Evolutionary conservation across 2,113 vertebrate genomes (phyloP).

Genomic region (Sminthopsis crassicaudata): DNA sequence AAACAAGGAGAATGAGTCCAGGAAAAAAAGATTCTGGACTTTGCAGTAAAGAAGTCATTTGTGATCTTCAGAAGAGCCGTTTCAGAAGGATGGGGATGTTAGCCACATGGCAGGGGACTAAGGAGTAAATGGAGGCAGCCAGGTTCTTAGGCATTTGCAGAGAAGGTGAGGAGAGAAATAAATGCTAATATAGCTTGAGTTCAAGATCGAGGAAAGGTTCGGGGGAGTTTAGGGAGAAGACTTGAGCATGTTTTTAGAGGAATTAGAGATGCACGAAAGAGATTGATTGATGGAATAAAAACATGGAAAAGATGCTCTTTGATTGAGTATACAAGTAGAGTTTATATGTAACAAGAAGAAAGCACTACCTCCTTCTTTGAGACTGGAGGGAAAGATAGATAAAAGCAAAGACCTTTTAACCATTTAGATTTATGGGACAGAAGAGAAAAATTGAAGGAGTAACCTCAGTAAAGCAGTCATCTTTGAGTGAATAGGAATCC

Average conservation of each 20-base stretch:
- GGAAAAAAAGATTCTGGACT: background rate
- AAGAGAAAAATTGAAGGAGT: background rate
- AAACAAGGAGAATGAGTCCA: background rate
- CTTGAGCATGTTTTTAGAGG: background rate
- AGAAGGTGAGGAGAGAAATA: background rate
- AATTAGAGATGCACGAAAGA: background rate
- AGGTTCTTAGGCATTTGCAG: background rate
- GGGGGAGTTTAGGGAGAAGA: background rate
- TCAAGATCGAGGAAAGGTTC: background rate
- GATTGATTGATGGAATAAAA: background rate
- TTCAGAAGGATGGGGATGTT: background rate
- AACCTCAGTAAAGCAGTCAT: constrained; percentile 23
- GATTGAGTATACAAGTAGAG: background rate
- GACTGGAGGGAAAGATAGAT: background rate
- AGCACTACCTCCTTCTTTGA: background rate
- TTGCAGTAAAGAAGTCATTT: background rate
- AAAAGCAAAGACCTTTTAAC: background rate
- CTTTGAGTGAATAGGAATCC: constrained; percentile 29
- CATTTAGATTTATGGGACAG: background rate
- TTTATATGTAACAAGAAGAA: background rate
- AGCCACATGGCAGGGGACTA: background rate
- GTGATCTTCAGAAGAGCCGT: background rate
- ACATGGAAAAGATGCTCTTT: background rate
- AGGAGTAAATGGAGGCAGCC: background rate
- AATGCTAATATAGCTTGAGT: background rate